phyloP scores from a whole-genome alignment of 2,113 vertebrate genomes.

The Athene cunicularia region DNA sequence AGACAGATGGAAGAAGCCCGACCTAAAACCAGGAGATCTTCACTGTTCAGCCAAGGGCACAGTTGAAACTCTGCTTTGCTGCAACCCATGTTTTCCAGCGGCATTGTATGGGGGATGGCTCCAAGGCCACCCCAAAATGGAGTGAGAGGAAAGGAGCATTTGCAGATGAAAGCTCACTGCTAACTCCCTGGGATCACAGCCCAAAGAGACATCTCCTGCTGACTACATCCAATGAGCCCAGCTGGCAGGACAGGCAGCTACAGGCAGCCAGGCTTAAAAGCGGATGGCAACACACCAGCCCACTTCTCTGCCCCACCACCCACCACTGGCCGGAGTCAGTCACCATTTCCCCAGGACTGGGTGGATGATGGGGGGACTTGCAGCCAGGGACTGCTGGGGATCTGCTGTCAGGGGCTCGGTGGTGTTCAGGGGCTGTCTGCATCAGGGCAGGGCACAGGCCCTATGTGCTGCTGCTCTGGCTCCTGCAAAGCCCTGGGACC shows the following conservation, averaged over 20 bases:
- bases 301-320: background rate
- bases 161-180: background rate
- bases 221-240: background rate
- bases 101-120: background rate
- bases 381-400: fast-evolving
- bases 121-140: background rate
- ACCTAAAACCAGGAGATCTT: background rate
- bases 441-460: fast-evolving
- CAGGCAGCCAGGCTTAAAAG: background rate
- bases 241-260: background rate
- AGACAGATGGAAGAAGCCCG: fast-evolving
- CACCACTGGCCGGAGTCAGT: fast-evolving
- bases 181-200: background rate
- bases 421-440: background rate
- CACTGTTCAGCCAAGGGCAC: background rate
- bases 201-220: background rate
- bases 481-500: background rate
- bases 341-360: background rate
- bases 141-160: background rate
- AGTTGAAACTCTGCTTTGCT: background rate
- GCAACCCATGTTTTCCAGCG: background rate
- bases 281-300: background rate
- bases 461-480: background rate
- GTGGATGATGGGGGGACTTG: background rate
- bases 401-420: fast-evolving